Percentiles rank a stretch among this genome's conserved stretches.
Evolutionary conservation across 2,888 invertebrate species (phyloP).

Genomic region (Nipponacmea schrenckii): DNA sequence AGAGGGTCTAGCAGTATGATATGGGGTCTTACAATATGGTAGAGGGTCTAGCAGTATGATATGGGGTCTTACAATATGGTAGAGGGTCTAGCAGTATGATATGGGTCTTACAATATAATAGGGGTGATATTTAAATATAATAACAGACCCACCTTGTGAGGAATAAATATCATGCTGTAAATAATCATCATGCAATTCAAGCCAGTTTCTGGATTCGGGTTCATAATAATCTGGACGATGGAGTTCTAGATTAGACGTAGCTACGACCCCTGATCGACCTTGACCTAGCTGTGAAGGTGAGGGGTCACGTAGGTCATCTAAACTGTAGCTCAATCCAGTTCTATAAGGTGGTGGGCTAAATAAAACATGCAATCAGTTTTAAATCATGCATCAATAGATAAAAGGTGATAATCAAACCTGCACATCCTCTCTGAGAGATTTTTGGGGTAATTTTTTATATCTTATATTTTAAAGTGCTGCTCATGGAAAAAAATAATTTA

Average conservation of each 20-base stretch:
- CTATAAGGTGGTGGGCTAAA: constrained; percentile 51
- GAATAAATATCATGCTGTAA: background rate
- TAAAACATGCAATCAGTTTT: constrained; percentile 13
- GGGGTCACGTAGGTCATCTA: constrained; percentile 39
- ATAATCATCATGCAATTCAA: background rate
- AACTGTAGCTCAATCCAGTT: constrained; percentile 40
- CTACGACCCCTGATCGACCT: constrained; percentile 7
- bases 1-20: too few species aligned
- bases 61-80: too few species aligned
- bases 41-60: too few species aligned
- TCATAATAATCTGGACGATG: background rate
- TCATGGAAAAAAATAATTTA: too few species aligned
- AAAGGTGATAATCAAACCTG: background rate
- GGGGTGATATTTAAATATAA: too few species aligned
- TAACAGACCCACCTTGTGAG: too few species aligned
- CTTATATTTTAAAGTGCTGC: too few species aligned
- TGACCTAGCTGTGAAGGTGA: constrained; percentile 6
- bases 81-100: too few species aligned
- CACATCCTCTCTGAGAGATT: too few species aligned
- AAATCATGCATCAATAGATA: background rate
- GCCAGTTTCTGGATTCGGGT: background rate
- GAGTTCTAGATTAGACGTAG: constrained; percentile 15
- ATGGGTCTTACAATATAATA: too few species aligned
- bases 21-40: too few species aligned
- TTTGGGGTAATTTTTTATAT: too few species aligned